Percentiles rank a stretch among this genome's conserved stretches.
Conservation (phyloP, 2,797 vertebrate species). For the Micrastur ruficollis region DNA sequence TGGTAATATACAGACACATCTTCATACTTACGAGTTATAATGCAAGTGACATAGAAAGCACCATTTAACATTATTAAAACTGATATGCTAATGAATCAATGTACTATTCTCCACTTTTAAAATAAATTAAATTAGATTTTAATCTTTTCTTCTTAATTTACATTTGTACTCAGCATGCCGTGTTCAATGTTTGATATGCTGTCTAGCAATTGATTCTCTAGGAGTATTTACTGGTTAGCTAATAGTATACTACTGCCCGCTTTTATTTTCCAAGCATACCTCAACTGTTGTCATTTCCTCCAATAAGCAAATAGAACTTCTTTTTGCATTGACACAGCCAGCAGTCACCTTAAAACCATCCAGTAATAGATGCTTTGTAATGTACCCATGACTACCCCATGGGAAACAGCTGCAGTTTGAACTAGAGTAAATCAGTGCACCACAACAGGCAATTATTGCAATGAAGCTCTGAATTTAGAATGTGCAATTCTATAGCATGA, state of each 20-base stretch:
- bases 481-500: not conserved
- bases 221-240: constrained; percentile 16
- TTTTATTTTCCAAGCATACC: constrained; percentile 14
- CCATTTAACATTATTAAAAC: not conserved
- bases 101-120: not conserved
- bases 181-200: not conserved
- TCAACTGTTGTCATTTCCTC: not conserved
- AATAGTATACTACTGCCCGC: not conserved
- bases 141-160: constrained; percentile 24
- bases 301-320: not conserved
- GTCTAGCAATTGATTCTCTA: constrained; percentile 6
- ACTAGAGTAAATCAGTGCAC: constrained; percentile 15
- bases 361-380: not conserved
- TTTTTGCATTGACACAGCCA: not conserved
- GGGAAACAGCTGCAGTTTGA: constrained; percentile 10
- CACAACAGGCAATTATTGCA: not conserved
- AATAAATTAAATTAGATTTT: constrained; percentile 34
- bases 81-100: not conserved
- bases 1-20: not conserved
- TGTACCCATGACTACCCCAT: not conserved
- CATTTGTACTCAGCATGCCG: not conserved
- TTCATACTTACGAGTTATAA: not conserved
- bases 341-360: constrained; percentile 13
- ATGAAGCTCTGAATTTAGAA: not conserved
- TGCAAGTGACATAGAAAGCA: not conserved